phyloP scores from a whole-genome alignment of 2,888 invertebrate species.

The Galerucella pusilla region DNA sequence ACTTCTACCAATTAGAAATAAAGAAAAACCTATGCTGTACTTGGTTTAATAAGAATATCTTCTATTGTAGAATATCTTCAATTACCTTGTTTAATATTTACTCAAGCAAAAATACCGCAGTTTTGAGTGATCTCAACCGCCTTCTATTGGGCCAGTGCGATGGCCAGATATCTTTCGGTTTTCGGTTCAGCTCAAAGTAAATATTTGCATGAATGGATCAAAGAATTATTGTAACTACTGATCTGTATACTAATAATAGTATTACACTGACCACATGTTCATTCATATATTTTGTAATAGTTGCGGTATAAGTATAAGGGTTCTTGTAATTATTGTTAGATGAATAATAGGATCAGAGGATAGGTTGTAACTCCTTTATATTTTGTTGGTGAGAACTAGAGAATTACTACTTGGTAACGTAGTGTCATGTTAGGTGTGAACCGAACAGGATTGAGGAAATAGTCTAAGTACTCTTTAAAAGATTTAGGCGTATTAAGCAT shows the following conservation, averaged over 20 bases:
- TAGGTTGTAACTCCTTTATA: conserved; percentile 3
- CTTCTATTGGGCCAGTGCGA: conserved; percentile 9
- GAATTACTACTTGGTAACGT: neutral
- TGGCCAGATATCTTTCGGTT: conserved; percentile 31
- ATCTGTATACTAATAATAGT: conserved; percentile 28
- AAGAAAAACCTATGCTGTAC: conserved; percentile 13
- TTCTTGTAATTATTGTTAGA: conserved; percentile 17
- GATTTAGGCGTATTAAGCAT: neutral
- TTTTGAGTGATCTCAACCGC: conserved; percentile 30
- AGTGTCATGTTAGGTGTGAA: conserved; percentile 1
- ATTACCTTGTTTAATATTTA: conserved; percentile 34
- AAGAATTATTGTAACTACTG: conserved; percentile 35
- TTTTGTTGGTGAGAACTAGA: conserved; percentile 8
- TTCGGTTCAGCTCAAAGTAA: conserved; percentile 40
- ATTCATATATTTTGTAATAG: conserved; percentile 14
- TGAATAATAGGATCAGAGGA: conserved; percentile 16
- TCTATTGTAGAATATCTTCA: conserved; percentile 20
- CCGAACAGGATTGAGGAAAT: neutral
- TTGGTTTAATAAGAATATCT: conserved; percentile 30
- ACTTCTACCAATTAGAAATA: neutral
- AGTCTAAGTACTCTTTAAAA: neutral
- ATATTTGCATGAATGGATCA: conserved; percentile 43
- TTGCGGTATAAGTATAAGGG: conserved; percentile 7
- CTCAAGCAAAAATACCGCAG: conserved; percentile 34
- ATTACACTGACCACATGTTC: conserved; percentile 27